phyloP scores from a whole-genome alignment of 2,797 vertebrate genomes.

The Staurois parvus region DNA sequence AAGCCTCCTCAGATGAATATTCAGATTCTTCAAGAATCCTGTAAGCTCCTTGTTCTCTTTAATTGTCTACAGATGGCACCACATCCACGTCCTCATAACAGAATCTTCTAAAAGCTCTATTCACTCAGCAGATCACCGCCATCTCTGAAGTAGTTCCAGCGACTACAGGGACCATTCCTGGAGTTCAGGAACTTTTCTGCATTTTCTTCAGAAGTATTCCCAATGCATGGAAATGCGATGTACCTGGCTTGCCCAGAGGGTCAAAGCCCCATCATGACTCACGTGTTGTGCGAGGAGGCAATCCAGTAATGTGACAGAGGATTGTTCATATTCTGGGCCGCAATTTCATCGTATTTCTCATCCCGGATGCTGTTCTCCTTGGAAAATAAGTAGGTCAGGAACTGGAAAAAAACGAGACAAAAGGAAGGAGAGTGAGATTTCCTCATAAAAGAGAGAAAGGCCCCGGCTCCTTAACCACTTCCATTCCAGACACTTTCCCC shows the following conservation, averaged over 20 bases:
- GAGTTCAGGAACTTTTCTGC: background rate
- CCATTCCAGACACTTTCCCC: no score
- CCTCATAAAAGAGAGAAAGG: no score
- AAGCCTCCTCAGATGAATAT: no score
- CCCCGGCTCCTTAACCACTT: no score
- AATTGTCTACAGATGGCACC: no score
- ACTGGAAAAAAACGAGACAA: conserved; percentile 74
- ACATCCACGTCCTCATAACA: no score
- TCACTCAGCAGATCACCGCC: no score
- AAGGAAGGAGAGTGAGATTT: background rate
- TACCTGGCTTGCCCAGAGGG: background rate
- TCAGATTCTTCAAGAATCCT: no score
- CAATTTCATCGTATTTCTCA: conserved; percentile 84
- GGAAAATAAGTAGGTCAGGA: conserved; percentile 94
- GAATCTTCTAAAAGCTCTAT: no score
- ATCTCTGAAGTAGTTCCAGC: no score
- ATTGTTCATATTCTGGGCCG: conserved; percentile 91
- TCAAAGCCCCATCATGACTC: conserved; percentile 68
- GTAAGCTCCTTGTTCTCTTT: no score
- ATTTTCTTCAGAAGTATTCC: background rate
- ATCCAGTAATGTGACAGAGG: conserved; percentile 98
- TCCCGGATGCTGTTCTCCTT: conserved; percentile 98
- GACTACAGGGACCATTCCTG: no score
- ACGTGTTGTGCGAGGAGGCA: conserved; percentile 98
- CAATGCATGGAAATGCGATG: background rate